These are phyloP conservation scores for Ifrita kowaldi DNA, from an alignment of 2,113 vertebrate species.

Conservation along the genomic window DNA sequence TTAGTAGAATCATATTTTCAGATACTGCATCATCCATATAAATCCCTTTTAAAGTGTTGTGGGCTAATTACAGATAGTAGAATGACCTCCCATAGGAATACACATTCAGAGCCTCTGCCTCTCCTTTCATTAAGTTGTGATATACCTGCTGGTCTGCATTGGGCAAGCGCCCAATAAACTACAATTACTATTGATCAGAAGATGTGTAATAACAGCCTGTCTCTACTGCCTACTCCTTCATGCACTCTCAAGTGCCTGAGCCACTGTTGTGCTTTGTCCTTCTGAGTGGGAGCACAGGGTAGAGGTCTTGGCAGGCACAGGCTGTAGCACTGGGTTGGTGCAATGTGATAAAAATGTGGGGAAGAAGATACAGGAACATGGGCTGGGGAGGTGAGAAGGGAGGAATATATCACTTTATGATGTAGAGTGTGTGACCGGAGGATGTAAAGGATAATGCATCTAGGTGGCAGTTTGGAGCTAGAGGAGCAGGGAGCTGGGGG, in stretches of 20 bases:
- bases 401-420: neutral
- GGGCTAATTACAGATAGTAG: neutral
- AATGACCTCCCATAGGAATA: neutral
- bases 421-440: neutral
- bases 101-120: neutral
- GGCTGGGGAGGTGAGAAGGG: neutral
- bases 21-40: neutral
- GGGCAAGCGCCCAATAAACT: neutral
- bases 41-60: rapidly evolving
- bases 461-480: neutral
- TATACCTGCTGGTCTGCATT: neutral
- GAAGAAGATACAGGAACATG: neutral
- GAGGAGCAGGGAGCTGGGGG: neutral
- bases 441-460: neutral
- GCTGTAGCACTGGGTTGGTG: neutral
- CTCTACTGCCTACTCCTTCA: neutral
- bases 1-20: neutral
- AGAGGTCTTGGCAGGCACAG: neutral
- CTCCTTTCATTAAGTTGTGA: neutral
- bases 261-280: neutral
- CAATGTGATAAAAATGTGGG: neutral
- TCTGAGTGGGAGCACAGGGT: neutral
- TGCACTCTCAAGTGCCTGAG: neutral
- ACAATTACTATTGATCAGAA: neutral
- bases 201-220: rapidly evolving